Evolutionary conservation across 2,113 vertebrate species (phyloP).

Genomic region (Rallus limicola): DNA sequence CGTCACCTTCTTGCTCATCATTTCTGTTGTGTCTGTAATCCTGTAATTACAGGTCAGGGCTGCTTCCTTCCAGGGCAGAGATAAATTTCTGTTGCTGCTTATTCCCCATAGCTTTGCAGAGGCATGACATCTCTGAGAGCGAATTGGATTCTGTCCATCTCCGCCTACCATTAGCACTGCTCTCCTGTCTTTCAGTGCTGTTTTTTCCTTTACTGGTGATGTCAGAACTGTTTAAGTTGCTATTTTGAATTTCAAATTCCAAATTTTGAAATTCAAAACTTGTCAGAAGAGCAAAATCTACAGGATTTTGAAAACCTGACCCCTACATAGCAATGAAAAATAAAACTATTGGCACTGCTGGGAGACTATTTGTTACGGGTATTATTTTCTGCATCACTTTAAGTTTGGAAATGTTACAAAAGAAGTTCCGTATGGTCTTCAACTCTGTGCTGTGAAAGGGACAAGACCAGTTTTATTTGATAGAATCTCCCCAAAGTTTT

Average conservation of each 20-base stretch:
- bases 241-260: constrained; percentile 14
- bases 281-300: not conserved
- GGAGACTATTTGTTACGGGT: not conserved
- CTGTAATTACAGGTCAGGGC: not conserved
- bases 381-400: not conserved
- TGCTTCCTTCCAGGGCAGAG: not conserved
- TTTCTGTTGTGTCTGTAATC: not conserved
- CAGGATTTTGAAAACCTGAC: not conserved
- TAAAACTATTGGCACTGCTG: not conserved
- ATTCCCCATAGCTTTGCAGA: not conserved
- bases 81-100: not conserved
- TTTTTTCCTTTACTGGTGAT: not conserved
- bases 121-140: not conserved
- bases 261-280: constrained; percentile 6
- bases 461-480: not conserved
- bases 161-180: not conserved
- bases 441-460: not conserved
- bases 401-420: not conserved
- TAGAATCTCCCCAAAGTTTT: not conserved
- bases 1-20: not conserved
- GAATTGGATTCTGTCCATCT: not conserved
- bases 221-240: not conserved
- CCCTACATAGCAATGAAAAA: not conserved
- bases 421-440: not conserved
- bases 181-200: not conserved